Evolutionary conservation across 2,888 invertebrate species (phyloP).

Genomic region (Tineola bisselliella): DNA sequence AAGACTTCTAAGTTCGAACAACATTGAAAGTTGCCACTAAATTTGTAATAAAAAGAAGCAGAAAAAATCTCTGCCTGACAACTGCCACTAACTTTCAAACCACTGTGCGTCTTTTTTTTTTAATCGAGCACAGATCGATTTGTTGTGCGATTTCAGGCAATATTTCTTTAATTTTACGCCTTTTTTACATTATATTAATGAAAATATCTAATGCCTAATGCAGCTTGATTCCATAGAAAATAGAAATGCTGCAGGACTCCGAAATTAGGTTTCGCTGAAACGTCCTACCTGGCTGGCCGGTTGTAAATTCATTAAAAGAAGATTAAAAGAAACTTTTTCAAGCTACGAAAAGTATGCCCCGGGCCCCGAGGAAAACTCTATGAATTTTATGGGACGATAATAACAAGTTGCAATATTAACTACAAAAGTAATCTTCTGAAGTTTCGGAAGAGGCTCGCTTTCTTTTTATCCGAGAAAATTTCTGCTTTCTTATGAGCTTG

Average conservation of each 20-base stretch:
- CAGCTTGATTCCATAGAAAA: neutral
- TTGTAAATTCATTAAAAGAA: conserved; percentile 53
- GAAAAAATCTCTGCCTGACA: neutral
- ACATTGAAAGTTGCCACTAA: neutral
- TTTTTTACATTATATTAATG: conserved; percentile 34
- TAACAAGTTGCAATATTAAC: conserved; percentile 23
- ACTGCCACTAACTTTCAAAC: conserved; percentile 22
- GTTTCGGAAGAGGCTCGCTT: neutral
- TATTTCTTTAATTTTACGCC: conserved; percentile 46
- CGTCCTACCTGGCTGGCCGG: conserved; percentile 18
- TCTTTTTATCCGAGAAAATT: neutral
- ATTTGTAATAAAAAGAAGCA: neutral
- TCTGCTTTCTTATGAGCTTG: neutral
- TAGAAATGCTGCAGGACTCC: neutral
- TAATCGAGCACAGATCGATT: conserved; percentile 42
- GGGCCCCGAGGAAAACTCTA: conserved; percentile 19
- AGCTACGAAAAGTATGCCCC: conserved; percentile 30
- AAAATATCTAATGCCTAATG: conserved; percentile 20
- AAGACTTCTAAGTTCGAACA: neutral
- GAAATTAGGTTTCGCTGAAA: neutral
- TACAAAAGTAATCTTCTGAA: neutral
- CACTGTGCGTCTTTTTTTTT: conserved; percentile 45
- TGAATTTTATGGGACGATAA: conserved; percentile 33
- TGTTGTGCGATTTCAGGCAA: conserved; percentile 28
- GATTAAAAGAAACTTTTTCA: conserved; percentile 45